A percentile compares a stretch with the other conserved stretches of the same genome.
phyloP scores from a whole-genome alignment of 2,888 invertebrate genomes.

The Brachyptera risi region DNA sequence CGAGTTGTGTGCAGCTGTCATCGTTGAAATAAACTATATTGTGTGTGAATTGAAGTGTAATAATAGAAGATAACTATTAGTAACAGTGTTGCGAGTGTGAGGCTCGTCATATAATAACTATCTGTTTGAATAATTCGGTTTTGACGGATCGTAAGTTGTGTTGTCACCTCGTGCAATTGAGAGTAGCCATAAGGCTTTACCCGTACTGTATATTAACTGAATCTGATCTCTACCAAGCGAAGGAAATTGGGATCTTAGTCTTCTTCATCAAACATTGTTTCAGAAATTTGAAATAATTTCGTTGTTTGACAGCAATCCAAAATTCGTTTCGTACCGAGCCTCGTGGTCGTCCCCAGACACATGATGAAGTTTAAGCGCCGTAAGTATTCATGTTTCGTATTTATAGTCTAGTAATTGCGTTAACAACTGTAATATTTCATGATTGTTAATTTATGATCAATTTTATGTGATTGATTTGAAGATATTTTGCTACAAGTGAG shows the following conservation, averaged over 20 bases:
- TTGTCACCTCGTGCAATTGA: no score
- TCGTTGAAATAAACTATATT: background rate
- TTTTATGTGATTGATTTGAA: background rate
- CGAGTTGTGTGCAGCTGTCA: slow-evolving; percentile 17
- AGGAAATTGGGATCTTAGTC: no score
- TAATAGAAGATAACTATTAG: no score
- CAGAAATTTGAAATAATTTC: no score
- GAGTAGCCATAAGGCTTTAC: no score
- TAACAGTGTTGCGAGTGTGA: no score
- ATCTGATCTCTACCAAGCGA: no score
- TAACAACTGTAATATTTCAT: background rate
- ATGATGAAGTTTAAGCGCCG: slow-evolving; percentile 31
- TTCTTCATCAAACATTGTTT: no score
- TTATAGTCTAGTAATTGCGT: background rate
- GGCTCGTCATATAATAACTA: no score
- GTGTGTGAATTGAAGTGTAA: background rate
- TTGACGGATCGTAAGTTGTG: no score
- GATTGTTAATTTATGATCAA: background rate
- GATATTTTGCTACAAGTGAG: background rate
- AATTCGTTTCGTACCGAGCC: slow-evolving; percentile 1
- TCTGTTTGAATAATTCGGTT: no score
- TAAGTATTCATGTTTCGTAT: slow-evolving; percentile 24
- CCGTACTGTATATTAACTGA: no score
- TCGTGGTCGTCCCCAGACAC: slow-evolving; percentile 13
- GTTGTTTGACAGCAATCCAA: background rate